phyloP scores from a whole-genome alignment of 2,888 invertebrate genomes.

The Nomada fabriciana region DNA sequence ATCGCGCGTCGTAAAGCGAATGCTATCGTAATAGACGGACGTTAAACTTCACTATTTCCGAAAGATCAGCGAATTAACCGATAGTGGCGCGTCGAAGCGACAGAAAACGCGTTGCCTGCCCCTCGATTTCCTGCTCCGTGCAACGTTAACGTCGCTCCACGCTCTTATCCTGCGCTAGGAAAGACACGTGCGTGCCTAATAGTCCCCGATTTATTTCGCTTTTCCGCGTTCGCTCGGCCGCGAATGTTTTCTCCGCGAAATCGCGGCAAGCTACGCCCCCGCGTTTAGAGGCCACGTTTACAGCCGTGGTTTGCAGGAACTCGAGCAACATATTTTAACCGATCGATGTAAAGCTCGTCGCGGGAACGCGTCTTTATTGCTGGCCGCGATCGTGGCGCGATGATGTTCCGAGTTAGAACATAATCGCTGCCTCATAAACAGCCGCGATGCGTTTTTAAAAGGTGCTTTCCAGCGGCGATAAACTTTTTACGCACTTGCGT shows the following conservation, averaged over 20 bases:
- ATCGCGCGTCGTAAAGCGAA: constrained; percentile 41
- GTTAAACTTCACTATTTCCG: constrained; percentile 12
- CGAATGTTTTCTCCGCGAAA: constrained; percentile 29
- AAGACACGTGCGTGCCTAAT: neutral
- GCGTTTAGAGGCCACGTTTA: constrained; percentile 37
- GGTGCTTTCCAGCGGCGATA: constrained; percentile 81
- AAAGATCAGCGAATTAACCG: constrained; percentile 2
- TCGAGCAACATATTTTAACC: constrained; percentile 57
- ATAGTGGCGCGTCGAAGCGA: neutral
- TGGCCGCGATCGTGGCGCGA: constrained; percentile 55
- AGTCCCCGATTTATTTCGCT: constrained; percentile 26
- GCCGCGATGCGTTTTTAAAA: constrained; percentile 83
- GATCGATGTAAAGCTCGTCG: constrained; percentile 71
- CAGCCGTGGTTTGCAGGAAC: constrained; percentile 23
- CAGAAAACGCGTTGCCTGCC: neutral
- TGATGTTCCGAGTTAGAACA: constrained; percentile 77
- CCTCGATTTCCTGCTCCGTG: neutral
- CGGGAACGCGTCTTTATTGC: constrained; percentile 65
- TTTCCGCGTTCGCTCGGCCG: constrained; percentile 17
- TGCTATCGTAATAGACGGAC: constrained; percentile 3
- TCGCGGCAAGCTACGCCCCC: constrained; percentile 52
- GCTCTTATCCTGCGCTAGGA: neutral
- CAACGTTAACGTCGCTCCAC: neutral
- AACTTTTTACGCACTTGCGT: constrained; percentile 74
- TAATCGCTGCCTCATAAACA: constrained; percentile 82